Percentiles rank a stretch among this genome's conserved stretches.
Conservation (phyloP, 2,797 vertebrate genomes). For the Sarcoramphus papa region DNA sequence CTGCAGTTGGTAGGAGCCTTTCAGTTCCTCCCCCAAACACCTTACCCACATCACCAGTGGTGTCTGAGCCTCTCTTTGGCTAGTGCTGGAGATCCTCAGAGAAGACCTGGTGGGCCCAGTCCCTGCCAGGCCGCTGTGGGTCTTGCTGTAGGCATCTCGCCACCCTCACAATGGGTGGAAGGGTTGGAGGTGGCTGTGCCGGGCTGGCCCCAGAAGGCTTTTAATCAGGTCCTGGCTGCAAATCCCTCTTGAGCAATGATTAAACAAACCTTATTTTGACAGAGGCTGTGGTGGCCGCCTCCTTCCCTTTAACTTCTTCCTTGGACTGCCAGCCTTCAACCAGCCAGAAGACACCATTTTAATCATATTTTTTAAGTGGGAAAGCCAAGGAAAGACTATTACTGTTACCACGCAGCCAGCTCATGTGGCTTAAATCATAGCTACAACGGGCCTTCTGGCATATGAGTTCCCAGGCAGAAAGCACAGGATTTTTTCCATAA, state of each 20-base stretch:
- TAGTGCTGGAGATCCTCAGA: background rate
- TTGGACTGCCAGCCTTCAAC: background rate
- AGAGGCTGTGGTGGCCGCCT: background rate
- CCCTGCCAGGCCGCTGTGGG: background rate
- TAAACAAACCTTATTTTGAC: background rate
- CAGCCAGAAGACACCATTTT: background rate
- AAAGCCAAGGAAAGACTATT: background rate
- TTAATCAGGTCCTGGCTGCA: background rate
- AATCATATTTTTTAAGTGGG: background rate
- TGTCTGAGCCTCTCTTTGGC: accelerated
- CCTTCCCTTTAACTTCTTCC: background rate
- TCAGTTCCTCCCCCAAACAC: background rate
- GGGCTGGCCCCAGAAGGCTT: background rate
- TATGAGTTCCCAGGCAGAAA: background rate
- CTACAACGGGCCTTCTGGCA: background rate
- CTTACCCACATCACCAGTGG: accelerated
- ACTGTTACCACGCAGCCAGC: background rate
- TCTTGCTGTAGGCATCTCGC: background rate
- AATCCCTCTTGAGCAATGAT: background rate
- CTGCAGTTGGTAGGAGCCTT: background rate
- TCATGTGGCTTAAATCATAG: conserved; percentile 43
- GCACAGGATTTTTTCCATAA: conserved; percentile 13
- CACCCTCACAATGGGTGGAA: background rate
- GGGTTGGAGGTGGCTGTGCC: accelerated
- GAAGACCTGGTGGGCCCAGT: background rate